These are phyloP conservation scores for Holotrichia oblita DNA, from an alignment of 1,140 invertebrate genomes.

Conservation along the genomic window DNA sequence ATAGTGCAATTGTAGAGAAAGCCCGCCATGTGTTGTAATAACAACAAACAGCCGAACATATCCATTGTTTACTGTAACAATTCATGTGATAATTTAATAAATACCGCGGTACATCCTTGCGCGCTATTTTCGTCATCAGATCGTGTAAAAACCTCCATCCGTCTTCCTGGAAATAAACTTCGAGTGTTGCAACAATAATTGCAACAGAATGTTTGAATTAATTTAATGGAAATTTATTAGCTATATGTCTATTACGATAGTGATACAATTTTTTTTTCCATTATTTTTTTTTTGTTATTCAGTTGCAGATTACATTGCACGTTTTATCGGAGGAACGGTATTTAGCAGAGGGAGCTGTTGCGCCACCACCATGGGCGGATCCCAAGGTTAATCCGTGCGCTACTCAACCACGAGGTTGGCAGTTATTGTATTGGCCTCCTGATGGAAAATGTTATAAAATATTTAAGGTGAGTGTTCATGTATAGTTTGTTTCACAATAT, in stretches of 20 bases:
- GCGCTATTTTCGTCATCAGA: neutral
- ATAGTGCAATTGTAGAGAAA: neutral
- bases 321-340: neutral
- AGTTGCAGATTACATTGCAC: slow-evolving; percentile 12
- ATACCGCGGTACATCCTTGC: neutral
- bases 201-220: neutral
- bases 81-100: slow-evolving; percentile 8
- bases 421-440: slow-evolving; percentile 82
- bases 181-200: neutral
- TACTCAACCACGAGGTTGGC: slow-evolving; percentile 79
- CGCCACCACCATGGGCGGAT: slow-evolving; percentile 86
- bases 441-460: slow-evolving; percentile 87
- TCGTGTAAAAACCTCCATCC: neutral
- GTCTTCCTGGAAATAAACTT: neutral
- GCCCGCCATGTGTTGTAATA: neutral
- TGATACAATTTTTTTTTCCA: neutral
- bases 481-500: neutral
- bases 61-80: slow-evolving; percentile 1
- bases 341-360: slow-evolving; percentile 66
- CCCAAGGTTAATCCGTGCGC: slow-evolving; percentile 83
- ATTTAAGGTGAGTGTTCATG: slow-evolving; percentile 70
- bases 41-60: neutral
- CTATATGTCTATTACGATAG: too few relatives aligned
- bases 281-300: neutral
- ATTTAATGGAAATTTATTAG: neutral